A percentile compares a stretch with the other conserved stretches of the same genome.
These are phyloP conservation scores for Parasteatoda tepidariorum DNA, from an alignment of 1,140 invertebrate species.

Conservation along the genomic window DNA sequence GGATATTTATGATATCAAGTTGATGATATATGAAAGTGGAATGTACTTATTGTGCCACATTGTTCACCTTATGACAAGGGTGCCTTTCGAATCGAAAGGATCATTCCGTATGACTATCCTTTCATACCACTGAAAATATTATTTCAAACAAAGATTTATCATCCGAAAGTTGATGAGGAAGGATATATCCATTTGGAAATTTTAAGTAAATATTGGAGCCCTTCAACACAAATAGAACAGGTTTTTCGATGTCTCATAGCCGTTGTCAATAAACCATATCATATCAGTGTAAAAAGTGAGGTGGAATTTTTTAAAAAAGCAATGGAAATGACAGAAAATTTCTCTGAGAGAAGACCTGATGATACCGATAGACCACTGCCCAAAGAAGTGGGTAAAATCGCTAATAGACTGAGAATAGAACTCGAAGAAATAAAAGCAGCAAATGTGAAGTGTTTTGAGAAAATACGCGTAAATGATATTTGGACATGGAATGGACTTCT, in stretches of 20 bases:
- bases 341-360: constrained; percentile 93
- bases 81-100: constrained; percentile 97
- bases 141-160: constrained; percentile 99
- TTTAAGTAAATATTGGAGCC: constrained; percentile 99
- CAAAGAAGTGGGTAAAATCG: too few relatives aligned
- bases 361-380: too few relatives aligned
- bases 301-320: constrained; percentile 99
- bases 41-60: constrained; percentile 79
- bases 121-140: constrained; percentile 99
- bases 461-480: too few relatives aligned
- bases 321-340: constrained; percentile 98
- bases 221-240: constrained; percentile 99
- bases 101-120: constrained; percentile 98
- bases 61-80: constrained; percentile 98
- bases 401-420: too few relatives aligned
- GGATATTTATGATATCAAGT: too few relatives aligned
- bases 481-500: too few relatives aligned
- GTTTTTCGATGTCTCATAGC: constrained; percentile 96
- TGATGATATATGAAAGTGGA: too few relatives aligned
- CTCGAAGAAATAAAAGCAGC: too few relatives aligned
- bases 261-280: constrained; percentile 97
- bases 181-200: constrained; percentile 99
- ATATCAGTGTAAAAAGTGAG: constrained; percentile 97
- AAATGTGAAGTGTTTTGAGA: too few relatives aligned
- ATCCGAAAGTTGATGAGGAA: constrained; percentile 99